A percentile compares a stretch with the other conserved stretches of the same genome.
These are phyloP conservation scores for Ondatra zibethicus DNA, from an alignment of 2,113 vertebrate species.

Conservation along the genomic window DNA sequence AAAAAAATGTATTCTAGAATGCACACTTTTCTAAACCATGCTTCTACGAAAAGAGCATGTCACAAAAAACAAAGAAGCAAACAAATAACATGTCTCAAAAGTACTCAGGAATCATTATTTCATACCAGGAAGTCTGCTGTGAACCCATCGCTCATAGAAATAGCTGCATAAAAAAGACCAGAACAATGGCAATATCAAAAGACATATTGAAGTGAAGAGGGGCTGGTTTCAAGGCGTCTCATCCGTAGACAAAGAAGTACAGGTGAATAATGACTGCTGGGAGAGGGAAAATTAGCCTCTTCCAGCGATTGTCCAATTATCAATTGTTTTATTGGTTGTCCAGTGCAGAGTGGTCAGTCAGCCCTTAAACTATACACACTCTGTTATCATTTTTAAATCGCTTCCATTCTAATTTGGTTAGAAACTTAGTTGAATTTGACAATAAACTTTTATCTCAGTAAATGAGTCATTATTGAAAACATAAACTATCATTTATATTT, in stretches of 20 bases:
- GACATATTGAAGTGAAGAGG: neutral
- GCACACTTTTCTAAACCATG: neutral
- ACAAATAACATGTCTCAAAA: constrained; percentile 33
- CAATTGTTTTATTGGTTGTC: neutral
- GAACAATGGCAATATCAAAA: neutral
- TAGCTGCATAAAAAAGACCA: neutral
- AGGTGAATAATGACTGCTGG: neutral
- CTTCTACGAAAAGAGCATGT: neutral
- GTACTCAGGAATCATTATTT: neutral
- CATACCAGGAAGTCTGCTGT: neutral
- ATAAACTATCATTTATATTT: constrained; percentile 35
- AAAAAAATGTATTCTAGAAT: neutral
- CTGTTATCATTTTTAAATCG: constrained; percentile 5
- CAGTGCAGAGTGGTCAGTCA: neutral
- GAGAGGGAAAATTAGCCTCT: neutral
- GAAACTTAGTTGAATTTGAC: constrained; percentile 37
- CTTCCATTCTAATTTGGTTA: constrained; percentile 19
- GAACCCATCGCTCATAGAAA: neutral
- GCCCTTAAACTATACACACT: neutral
- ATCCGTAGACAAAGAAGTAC: neutral
- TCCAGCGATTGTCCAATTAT: neutral
- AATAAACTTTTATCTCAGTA: constrained; percentile 68
- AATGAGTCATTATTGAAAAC: constrained; percentile 65
- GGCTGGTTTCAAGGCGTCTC: neutral
- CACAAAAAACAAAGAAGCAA: neutral